Evolutionary conservation across 2,888 invertebrate species (phyloP).

Genomic region (Aphidius colemani): DNA sequence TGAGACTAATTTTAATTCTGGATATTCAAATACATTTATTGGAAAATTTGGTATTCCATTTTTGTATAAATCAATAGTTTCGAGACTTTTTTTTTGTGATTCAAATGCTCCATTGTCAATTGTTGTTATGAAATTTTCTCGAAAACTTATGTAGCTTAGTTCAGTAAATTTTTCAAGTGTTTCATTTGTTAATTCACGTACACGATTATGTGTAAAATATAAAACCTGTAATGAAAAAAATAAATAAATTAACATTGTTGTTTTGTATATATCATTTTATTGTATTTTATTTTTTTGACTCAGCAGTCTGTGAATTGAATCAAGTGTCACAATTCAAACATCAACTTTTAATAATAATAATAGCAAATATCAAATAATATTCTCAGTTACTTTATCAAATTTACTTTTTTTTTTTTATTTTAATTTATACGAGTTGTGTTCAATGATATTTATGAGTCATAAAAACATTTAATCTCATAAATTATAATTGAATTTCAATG

Average conservation of each 20-base stretch:
- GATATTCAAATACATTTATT: constrained; percentile 63
- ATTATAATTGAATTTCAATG: constrained; percentile 9
- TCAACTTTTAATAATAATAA: no score
- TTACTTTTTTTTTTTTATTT: no score
- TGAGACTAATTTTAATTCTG: constrained; percentile 68
- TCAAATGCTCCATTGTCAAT: constrained; percentile 65
- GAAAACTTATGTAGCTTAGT: constrained; percentile 64
- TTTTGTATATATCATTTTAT: constrained; percentile 6
- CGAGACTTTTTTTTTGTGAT: constrained; percentile 60
- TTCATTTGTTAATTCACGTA: constrained; percentile 63
- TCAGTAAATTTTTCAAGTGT: constrained; percentile 63
- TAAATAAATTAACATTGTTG: constrained; percentile 7
- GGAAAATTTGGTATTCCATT: constrained; percentile 65
- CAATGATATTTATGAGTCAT: no score
- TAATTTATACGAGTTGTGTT: no score
- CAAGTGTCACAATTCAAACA: no score
- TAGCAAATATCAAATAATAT: no score
- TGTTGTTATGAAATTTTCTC: constrained; percentile 65
- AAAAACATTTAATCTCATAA: not conserved
- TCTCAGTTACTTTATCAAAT: no score
- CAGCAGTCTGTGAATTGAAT: no score
- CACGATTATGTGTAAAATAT: constrained; percentile 65
- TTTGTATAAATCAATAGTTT: constrained; percentile 65
- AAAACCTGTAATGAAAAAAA: constrained; percentile 62
- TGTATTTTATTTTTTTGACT: not conserved